These are phyloP conservation scores for Sussaba pulchella DNA, from an alignment of 2,888 invertebrate genomes.

Conservation along the genomic window DNA sequence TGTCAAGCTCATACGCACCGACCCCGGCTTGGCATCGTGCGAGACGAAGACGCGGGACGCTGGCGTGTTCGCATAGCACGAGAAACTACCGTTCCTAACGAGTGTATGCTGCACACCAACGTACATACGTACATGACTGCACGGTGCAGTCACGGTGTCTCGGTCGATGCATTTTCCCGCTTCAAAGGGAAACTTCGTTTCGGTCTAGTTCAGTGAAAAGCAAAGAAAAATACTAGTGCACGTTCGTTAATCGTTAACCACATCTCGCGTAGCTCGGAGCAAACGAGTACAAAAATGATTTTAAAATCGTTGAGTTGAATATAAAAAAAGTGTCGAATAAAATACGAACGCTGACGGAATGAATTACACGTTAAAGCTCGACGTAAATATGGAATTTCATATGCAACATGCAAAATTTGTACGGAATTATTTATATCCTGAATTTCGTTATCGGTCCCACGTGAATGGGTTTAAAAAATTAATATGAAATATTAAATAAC, in stretches of 20 bases:
- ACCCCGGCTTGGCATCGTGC: conserved; percentile 51
- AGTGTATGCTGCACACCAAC: conserved; percentile 3
- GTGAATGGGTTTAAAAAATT: conserved; percentile 8
- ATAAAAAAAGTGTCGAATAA: not conserved
- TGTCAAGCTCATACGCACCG: conserved; percentile 61
- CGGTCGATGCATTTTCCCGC: conserved; percentile 23
- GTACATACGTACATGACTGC: not conserved
- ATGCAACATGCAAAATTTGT: not conserved
- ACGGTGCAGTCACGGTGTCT: not conserved
- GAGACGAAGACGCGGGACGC: conserved; percentile 52
- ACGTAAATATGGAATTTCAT: not conserved
- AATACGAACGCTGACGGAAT: not conserved
- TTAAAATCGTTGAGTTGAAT: too few species aligned
- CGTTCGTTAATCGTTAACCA: not conserved
- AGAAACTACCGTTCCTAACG: conserved; percentile 14
- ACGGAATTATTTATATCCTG: not conserved
- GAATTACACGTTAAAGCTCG: not conserved
- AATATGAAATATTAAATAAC: conserved; percentile 18
- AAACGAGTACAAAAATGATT: not conserved
- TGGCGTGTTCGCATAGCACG: conserved; percentile 17
- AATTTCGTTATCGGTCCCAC: not conserved
- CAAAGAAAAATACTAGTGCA: conserved; percentile 9
- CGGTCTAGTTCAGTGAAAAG: conserved; percentile 29
- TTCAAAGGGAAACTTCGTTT: conserved; percentile 37
- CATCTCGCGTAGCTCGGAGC: not conserved